A percentile compares a stretch with the other conserved stretches of the same genome.
Evolutionary conservation across 2,113 vertebrate genomes (phyloP).

Genomic region (Corythoichthys intestinalis): DNA sequence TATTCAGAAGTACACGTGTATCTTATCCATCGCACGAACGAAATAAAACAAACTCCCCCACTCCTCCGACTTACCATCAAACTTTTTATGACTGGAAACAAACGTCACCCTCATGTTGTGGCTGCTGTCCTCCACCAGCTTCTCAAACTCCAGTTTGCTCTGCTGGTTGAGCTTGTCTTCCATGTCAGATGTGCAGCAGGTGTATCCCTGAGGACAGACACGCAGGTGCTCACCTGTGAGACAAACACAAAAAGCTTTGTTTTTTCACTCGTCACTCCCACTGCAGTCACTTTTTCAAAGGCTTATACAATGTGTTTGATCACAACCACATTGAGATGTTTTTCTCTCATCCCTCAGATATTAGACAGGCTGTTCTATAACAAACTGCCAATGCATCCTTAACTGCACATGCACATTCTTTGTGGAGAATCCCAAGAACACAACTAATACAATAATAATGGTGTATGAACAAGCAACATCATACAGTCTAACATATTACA

Average conservation of each 20-base stretch:
- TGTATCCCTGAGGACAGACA: constrained; percentile 94
- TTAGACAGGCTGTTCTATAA: constrained; percentile 37
- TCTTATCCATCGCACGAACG: constrained; percentile 4
- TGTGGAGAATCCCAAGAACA: not conserved
- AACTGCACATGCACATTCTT: not conserved
- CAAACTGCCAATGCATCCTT: constrained; percentile 30
- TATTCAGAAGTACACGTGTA: not conserved
- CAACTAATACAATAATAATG: no score
- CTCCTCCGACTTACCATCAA: constrained; percentile 82
- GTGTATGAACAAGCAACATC: not conserved
- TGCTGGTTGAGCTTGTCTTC: constrained; percentile 90
- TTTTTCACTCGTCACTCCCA: constrained; percentile 37
- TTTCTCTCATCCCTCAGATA: constrained; percentile 45
- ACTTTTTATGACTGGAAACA: constrained; percentile 92
- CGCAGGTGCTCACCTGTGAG: constrained; percentile 89
- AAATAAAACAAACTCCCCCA: constrained; percentile 6
- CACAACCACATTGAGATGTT: constrained; percentile 45
- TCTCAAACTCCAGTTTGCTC: constrained; percentile 92
- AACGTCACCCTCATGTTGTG: constrained; percentile 85
- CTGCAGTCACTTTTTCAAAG: constrained; percentile 39
- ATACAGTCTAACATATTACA: not conserved
- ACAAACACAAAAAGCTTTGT: constrained; percentile 22
- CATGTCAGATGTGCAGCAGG: constrained; percentile 97
- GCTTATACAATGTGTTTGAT: constrained; percentile 45
- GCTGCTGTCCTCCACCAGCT: constrained; percentile 86